phyloP scores from a whole-genome alignment of 2,888 invertebrate genomes.

The Watsonalla binaria region DNA sequence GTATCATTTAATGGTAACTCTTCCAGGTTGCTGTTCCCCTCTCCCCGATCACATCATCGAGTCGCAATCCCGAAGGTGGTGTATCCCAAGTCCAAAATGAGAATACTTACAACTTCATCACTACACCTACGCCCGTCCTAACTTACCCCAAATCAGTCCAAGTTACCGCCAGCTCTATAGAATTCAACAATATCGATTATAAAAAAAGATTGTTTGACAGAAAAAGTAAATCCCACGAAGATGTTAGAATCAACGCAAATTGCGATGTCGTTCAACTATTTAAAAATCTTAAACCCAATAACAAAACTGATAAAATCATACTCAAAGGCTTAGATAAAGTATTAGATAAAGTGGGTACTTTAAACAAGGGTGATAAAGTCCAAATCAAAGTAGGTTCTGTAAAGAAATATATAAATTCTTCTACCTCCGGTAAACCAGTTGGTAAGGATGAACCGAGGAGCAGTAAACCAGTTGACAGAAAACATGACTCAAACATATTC shows the following conservation, averaged over 20 bases:
- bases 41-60: constrained; percentile 25
- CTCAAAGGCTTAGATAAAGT: background rate
- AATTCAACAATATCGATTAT: constrained; percentile 10
- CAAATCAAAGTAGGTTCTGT: background rate
- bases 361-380: background rate
- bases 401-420: background rate
- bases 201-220: constrained; percentile 14
- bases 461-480: background rate
- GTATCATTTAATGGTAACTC: constrained; percentile 9
- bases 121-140: constrained; percentile 24
- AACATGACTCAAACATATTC: constrained; percentile 2
- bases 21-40: constrained; percentile 52
- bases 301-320: constrained; percentile 6
- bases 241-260: constrained; percentile 24
- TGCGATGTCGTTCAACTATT: constrained; percentile 29
- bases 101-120: background rate
- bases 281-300: constrained; percentile 21
- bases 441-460: background rate
- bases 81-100: constrained; percentile 8
- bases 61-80: constrained; percentile 20
- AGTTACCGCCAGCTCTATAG: constrained; percentile 32
- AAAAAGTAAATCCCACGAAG: constrained; percentile 41
- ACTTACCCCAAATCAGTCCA: constrained; percentile 29
- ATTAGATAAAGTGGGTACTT: background rate
- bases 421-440: no score